Evolutionary conservation across 1,140 invertebrate species (phyloP), one percentile per base, ranked within the genome.

Genomic region (Diorhabda carinulata): DNA sequence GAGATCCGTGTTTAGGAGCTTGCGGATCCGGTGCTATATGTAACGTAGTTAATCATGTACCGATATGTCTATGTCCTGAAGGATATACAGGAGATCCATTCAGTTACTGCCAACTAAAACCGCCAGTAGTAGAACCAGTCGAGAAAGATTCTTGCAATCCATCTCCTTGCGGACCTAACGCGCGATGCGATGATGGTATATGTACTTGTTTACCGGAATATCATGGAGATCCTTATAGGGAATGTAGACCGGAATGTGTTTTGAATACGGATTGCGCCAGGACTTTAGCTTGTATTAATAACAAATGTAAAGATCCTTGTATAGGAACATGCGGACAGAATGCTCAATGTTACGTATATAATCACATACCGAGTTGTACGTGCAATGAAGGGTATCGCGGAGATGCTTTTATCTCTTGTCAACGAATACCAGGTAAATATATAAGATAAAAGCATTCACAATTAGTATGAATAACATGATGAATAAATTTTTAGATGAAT

Each of bases 391-490:
- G 87, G 58, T 87, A 87, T 74, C 86, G 87, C 60, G 91, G 91
- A 82, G 92, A 95, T 85, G 91, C 93, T n/a, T 93, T 93, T 79
- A 82, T 90, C n/a, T 80, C 86, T 60, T 92, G 90, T 75, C 82
- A 85, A 81, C 78, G 78, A 81, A 77, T 78, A 61, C 76, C 76
- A 72, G 63, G 70, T 72, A 69, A 69, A 61, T 40, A 62, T 63
- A n/a, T n/a, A 62, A 41, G 4, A 52, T n/a, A 52, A 52, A 3
- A 52, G 2, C n/a, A 52, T 2, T 52, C n/a, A 8, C 25, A 52
- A n/a, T 8, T 52, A 4, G 6, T 68, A 57, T 52, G 57, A 4
- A 25, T 25, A 41, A 61, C 40, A 42, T 60, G 58, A 25, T 43
- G 43, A 68, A n/a, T 42, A 40, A 25, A 60, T 56, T 64, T 57